Evolutionary conservation across 2,888 invertebrate genomes (phyloP).

Genomic region (Gastracanthus pulcherrimus): DNA sequence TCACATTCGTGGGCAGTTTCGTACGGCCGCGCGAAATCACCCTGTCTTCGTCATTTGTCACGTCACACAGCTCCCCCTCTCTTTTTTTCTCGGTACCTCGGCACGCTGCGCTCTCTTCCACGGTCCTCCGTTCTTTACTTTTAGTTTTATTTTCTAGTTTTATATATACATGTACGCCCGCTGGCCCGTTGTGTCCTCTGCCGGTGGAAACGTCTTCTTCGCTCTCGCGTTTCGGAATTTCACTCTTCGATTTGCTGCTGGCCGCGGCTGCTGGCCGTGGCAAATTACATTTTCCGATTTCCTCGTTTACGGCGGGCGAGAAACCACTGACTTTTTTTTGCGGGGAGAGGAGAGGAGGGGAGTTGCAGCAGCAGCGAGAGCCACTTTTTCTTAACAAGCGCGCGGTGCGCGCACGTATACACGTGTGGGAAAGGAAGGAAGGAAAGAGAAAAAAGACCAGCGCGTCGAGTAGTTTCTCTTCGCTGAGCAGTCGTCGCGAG

Average conservation of each 20-base stretch:
- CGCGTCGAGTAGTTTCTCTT: not conserved
- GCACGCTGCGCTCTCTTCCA: too few species aligned
- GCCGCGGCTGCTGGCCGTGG: not conserved
- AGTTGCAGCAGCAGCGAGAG: not conserved
- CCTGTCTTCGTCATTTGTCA: conserved; percentile 55
- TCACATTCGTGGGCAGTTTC: conserved; percentile 50
- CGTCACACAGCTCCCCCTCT: conserved; percentile 18
- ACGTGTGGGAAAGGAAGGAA: not conserved
- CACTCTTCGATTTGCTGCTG: conserved; percentile 46
- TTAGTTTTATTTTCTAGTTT: not conserved
- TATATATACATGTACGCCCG: not conserved
- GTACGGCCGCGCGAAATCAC: conserved; percentile 50
- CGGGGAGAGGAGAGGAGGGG: too few species aligned
- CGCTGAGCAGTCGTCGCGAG: not conserved
- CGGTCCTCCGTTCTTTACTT: too few species aligned
- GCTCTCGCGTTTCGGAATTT: conserved; percentile 34
- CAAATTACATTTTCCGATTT: conserved; percentile 50
- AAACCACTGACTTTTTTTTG: not conserved
- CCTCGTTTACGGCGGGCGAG: conserved; percentile 8
- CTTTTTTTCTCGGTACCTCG: not conserved
- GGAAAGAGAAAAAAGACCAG: conserved; percentile 9
- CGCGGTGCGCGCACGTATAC: not conserved
- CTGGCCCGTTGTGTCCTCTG: not conserved
- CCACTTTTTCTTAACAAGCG: conserved; percentile 1
- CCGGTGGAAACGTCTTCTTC: conserved; percentile 11